Conservation (phyloP, 2,888 invertebrate genomes). For the Proisotoma minuta region DNA sequence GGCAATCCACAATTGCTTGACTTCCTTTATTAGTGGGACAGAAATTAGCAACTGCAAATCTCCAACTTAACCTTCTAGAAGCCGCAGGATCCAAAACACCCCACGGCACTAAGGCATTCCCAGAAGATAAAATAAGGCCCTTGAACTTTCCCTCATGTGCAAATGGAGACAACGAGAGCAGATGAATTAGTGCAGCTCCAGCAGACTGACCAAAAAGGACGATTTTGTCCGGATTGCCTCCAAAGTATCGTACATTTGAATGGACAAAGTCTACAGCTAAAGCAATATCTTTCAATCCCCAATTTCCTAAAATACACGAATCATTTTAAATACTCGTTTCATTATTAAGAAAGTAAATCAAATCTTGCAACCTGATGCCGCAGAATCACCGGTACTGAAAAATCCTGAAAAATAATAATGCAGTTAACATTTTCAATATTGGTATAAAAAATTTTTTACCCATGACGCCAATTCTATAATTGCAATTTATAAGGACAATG, state of each 20-base stretch:
- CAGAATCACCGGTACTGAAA: slow-evolving; percentile 15
- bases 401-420: not conserved
- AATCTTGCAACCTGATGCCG: slow-evolving; percentile 25
- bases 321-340: not conserved
- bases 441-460: no score
- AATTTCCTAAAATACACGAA: not conserved
- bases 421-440: no score
- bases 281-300: slow-evolving; percentile 28
- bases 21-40: slow-evolving; percentile 1
- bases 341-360: not conserved
- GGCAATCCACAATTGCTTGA: not conserved
- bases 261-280: slow-evolving; percentile 17
- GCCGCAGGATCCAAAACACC: not conserved
- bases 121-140: not conserved
- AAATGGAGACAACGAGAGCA: not conserved
- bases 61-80: no score
- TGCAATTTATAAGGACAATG: not conserved
- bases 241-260: slow-evolving; percentile 13
- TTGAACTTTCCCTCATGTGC: no score
- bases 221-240: slow-evolving; percentile 12
- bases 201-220: slow-evolving; percentile 9
- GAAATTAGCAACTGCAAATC: not conserved
- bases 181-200: not conserved
- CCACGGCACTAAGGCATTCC: not conserved
- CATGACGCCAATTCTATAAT: no score